Percentiles rank a stretch among this genome's conserved stretches.
phyloP scores from a whole-genome alignment of 2,113 vertebrate species.

The Pelmatolapia mariae region DNA sequence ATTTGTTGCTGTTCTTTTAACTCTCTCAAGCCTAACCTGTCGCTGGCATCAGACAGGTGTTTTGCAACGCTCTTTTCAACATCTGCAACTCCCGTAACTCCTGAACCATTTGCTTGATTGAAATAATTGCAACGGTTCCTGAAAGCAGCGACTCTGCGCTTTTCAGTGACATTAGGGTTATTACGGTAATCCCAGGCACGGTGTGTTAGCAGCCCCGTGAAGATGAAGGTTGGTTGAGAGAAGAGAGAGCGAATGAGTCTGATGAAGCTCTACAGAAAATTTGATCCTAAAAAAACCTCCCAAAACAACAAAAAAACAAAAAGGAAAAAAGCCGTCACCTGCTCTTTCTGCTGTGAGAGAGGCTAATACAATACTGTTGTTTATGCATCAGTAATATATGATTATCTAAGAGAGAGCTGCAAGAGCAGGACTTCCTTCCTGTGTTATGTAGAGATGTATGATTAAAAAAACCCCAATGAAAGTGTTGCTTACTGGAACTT shows the following conservation, averaged over 20 bases:
- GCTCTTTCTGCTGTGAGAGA: background rate
- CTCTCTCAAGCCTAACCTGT: background rate
- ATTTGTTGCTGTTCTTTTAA: background rate
- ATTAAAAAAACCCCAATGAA: background rate
- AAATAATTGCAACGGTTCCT: background rate
- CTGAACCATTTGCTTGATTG: background rate
- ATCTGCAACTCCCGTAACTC: background rate
- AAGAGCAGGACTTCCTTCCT: background rate
- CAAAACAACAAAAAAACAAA: background rate
- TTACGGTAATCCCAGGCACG: rapidly evolving
- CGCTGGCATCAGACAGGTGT: background rate
- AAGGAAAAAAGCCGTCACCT: background rate
- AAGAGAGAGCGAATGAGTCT: too few species aligned
- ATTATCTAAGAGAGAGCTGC: background rate
- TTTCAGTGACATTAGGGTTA: background rate
- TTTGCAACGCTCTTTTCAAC: background rate
- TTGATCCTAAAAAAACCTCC: too few species aligned
- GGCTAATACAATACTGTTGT: background rate
- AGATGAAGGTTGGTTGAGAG: background rate
- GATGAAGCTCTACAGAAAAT: too few species aligned
- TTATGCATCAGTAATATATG: background rate
- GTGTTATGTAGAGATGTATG: background rate
- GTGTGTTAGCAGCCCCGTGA: background rate
- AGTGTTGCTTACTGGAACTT: background rate
- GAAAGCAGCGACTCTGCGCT: background rate